Evolutionary conservation across 2,797 vertebrate species (phyloP), one percentile per base, ranked within the genome.

Genomic region (Phataginus tetradactyla): DNA sequence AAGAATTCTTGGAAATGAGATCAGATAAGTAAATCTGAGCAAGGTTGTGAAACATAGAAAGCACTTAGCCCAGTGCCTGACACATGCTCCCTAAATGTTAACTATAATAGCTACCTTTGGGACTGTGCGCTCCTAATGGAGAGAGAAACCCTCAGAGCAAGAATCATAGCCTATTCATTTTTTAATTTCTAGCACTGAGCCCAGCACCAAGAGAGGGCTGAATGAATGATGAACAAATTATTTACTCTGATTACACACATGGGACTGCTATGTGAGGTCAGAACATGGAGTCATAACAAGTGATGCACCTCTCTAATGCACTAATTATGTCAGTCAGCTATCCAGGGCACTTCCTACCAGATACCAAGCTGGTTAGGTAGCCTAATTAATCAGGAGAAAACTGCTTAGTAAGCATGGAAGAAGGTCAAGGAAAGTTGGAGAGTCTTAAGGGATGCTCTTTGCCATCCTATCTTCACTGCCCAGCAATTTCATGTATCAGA

Each of bases 351-450:
- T 87, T 96, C 55, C 74, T 84, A 85, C 77, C 59, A 68, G 93
- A 91, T 71, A 96, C 63, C 69, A 75, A 90, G 45, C 89, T 72
- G 91, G 81, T 91, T 66, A 86, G 63, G 72, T 37, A 95, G 71
- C 75, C 74, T 75, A 88, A 95, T 91, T 77, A 91, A 95, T 95
- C 93, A 87, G 86, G 92, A 90, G 71, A 89, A 94, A 95, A 63
- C 55, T 72, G 66, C 77, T 74, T 94, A 85, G 63, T 94, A 87
- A 57, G 72, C 5, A 0, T 85, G 59, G 71, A 79, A 63, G 51
- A 83, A 64, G 66, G 87, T 95, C 93, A 93, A 92, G 87, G 84
- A 86, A 64, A 93, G 39, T 71, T 45, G 15, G 34, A 51, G 27
- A 63, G 37, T 51, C 89, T 77, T 89, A 15, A 63, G 61, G 51